Conservation (phyloP, 2,888 invertebrate species). For the Leptopilina syphax region DNA sequence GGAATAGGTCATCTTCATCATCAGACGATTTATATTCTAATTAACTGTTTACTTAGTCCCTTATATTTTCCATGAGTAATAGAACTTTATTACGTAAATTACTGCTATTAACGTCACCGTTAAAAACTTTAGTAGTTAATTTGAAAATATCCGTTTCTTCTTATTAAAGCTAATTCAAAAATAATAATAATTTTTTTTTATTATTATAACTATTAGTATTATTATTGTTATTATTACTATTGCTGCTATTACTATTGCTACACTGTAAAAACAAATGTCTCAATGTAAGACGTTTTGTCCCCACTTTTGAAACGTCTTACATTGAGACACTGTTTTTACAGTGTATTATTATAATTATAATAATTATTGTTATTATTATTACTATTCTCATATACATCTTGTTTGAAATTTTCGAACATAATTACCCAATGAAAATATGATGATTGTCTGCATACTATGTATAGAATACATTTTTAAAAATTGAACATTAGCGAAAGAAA, state of each 20-base stretch:
- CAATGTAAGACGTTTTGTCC: no score
- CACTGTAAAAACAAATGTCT: no score
- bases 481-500: neutral
- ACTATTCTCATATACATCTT: neutral
- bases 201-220: neutral
- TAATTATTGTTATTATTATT: neutral
- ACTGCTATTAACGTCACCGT: neutral
- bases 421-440: neutral
- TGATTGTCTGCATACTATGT: neutral
- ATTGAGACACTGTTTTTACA: no score
- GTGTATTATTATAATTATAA: no score
- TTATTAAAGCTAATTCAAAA: no score
- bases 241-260: no score
- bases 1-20: slow-evolving; percentile 11
- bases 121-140: slow-evolving; percentile 3
- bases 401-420: no score
- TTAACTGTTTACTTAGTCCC: neutral
- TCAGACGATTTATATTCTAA: neutral
- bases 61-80: slow-evolving; percentile 13
- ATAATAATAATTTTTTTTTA: neutral
- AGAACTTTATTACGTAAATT: slow-evolving; percentile 1
- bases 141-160: neutral
- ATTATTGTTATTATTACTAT: no score
- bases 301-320: no score
- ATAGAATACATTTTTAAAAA: neutral